phyloP scores from a whole-genome alignment of 2,797 vertebrate species.

The Sciaenops ocellatus region DNA sequence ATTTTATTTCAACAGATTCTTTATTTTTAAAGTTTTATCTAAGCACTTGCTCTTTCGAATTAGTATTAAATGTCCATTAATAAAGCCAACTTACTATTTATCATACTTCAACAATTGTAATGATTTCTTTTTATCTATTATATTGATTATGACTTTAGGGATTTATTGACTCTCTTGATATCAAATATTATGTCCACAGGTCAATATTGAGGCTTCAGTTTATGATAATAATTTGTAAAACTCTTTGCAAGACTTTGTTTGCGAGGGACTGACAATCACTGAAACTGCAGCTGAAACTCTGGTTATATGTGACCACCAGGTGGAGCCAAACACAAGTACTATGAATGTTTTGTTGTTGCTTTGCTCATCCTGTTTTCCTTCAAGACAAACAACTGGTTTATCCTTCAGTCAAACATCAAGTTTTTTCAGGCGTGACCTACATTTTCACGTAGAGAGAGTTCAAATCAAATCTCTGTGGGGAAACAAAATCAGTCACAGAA shows the following conservation, averaged over 20 bases:
- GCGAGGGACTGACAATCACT: not conserved
- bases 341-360: not conserved
- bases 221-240: not conserved
- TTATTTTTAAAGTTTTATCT: conserved; percentile 51
- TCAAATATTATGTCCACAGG: not conserved
- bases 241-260: not conserved
- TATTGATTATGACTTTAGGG: not conserved
- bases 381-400: conserved; percentile 24
- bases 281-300: not conserved
- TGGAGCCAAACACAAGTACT: conserved; percentile 37
- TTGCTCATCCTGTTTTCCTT: not conserved
- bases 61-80: conserved; percentile 53
- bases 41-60: conserved; percentile 55
- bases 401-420: conserved; percentile 8
- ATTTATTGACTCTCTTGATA: too few species aligned
- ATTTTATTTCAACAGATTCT: conserved; percentile 49
- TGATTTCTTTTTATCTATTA: not conserved
- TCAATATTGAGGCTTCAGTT: not conserved
- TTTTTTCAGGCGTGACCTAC: conserved; percentile 11
- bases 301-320: conserved; percentile 26
- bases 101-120: not conserved
- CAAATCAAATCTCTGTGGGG: not conserved
- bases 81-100: conserved; percentile 62
- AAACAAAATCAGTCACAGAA: not conserved
- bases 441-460: not conserved